These are phyloP conservation scores for Formica selysi DNA, from an alignment of 1,140 invertebrate genomes.

Conservation along the genomic window DNA sequence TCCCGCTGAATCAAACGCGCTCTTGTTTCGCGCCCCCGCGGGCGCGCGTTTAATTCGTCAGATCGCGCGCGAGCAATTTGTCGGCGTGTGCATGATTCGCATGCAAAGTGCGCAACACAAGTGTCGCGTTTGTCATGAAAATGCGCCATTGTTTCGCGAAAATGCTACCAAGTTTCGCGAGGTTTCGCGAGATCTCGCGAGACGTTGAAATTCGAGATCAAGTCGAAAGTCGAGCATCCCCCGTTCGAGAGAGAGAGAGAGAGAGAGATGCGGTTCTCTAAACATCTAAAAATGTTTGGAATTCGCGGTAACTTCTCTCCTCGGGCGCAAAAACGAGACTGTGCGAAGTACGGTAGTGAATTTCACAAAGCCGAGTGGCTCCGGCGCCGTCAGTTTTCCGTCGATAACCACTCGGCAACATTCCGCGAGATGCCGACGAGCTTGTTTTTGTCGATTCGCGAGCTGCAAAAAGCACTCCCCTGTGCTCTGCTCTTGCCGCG, in stretches of 20 bases:
- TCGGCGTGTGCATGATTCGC: not conserved
- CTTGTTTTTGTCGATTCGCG: constrained; percentile 36
- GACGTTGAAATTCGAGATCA: not conserved
- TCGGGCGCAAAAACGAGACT: constrained; percentile 9
- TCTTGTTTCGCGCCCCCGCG: constrained; percentile 16
- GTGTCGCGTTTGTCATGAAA: constrained; percentile 13
- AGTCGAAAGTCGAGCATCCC: no score
- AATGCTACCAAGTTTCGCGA: constrained; percentile 34
- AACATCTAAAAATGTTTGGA: not conserved
- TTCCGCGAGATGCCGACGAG: constrained; percentile 1
- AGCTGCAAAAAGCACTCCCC: constrained; percentile 5
- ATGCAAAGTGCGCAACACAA: not conserved
- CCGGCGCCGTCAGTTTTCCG: not conserved
- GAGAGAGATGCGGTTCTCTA: not conserved
- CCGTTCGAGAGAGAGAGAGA: no score
- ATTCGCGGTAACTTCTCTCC: not conserved
- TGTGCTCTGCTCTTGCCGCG: not conserved
- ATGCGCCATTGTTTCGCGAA: constrained; percentile 49
- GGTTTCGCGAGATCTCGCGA: constrained; percentile 4
- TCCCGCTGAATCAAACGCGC: constrained; percentile 39
- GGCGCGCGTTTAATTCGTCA: constrained; percentile 23
- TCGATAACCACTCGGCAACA: not conserved
- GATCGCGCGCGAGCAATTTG: constrained; percentile 50
- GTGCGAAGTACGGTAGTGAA: not conserved
- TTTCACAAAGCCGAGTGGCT: constrained; percentile 47